Evolutionary conservation across 1,140 invertebrate genomes (phyloP).

Genomic region (Drosophila nannoptera): DNA sequence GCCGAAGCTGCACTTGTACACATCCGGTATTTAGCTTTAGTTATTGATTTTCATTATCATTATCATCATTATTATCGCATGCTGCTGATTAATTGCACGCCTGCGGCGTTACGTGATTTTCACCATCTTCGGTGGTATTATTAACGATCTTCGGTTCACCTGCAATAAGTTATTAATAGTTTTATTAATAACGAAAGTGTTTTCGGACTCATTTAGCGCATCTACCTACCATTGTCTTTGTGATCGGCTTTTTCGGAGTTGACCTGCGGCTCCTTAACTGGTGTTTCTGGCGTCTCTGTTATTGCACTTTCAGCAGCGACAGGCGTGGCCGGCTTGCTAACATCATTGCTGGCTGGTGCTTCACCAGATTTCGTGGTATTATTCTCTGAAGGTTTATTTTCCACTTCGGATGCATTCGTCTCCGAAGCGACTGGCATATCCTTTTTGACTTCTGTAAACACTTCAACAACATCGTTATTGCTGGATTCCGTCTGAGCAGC

Average conservation of each 20-base stretch:
- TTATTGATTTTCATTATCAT: constrained; percentile 46
- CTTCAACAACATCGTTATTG: constrained; percentile 38
- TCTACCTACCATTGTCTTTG: constrained; percentile 67
- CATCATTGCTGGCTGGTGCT: constrained; percentile 47
- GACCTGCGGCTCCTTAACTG: constrained; percentile 48
- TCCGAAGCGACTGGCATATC: constrained; percentile 20
- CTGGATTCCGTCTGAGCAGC: constrained; percentile 27
- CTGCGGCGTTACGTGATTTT: constrained; percentile 68
- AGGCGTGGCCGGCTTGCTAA: constrained; percentile 44
- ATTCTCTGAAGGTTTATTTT: constrained; percentile 24
- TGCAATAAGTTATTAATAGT: constrained; percentile 15
- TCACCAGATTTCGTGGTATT: constrained; percentile 26
- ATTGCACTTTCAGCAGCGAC: constrained; percentile 13
- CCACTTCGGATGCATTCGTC: constrained; percentile 5
- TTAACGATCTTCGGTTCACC: constrained; percentile 72
- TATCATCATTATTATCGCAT: constrained; percentile 23
- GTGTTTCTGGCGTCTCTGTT: constrained; percentile 16
- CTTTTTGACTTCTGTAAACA: constrained; percentile 46
- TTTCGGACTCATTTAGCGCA: not conserved
- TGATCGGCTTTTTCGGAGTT: constrained; percentile 60
- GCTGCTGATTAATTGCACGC: constrained; percentile 62
- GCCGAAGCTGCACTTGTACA: constrained; percentile 58
- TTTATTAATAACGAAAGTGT: not conserved
- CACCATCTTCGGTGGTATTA: constrained; percentile 59
- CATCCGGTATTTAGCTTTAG: constrained; percentile 50